These are phyloP conservation scores for Eudyptes chrysolophus DNA, from an alignment of 2,113 vertebrate species.

Conservation along the genomic window DNA sequence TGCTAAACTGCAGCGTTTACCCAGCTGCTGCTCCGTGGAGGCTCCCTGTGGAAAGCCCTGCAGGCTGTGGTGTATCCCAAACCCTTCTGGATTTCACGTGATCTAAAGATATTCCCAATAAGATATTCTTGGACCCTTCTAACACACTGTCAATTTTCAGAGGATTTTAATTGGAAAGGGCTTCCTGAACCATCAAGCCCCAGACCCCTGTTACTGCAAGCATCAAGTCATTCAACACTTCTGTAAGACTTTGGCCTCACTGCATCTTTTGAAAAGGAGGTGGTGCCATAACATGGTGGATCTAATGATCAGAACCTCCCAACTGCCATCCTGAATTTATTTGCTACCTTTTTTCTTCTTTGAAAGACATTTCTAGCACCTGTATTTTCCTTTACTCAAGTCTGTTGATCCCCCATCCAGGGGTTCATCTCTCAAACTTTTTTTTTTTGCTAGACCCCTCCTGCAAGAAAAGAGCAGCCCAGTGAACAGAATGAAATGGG, in stretches of 20 bases:
- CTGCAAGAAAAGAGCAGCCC: neutral
- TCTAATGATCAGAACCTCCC: neutral
- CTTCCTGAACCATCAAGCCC: neutral
- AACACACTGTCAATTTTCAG: neutral
- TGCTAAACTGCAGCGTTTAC: neutral
- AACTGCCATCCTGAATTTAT: neutral
- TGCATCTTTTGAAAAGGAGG: neutral
- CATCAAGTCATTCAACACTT: neutral
- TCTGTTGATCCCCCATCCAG: neutral
- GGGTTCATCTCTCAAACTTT: neutral
- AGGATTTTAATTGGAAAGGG: neutral
- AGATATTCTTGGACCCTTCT: neutral
- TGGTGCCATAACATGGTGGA: no score
- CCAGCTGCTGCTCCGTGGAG: neutral
- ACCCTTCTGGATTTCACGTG: fast-evolving
- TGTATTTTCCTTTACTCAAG: neutral
- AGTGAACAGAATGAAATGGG: neutral
- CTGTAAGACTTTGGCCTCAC: neutral
- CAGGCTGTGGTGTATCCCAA: neutral
- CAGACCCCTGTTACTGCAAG: neutral
- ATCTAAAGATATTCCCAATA: neutral
- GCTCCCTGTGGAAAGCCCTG: neutral
- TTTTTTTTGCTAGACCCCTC: neutral
- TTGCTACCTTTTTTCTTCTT: neutral
- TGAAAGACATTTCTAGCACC: neutral